Evolutionary conservation across 2,113 vertebrate genomes (phyloP).

Genomic region (Gasterosteus nipponicus): DNA sequence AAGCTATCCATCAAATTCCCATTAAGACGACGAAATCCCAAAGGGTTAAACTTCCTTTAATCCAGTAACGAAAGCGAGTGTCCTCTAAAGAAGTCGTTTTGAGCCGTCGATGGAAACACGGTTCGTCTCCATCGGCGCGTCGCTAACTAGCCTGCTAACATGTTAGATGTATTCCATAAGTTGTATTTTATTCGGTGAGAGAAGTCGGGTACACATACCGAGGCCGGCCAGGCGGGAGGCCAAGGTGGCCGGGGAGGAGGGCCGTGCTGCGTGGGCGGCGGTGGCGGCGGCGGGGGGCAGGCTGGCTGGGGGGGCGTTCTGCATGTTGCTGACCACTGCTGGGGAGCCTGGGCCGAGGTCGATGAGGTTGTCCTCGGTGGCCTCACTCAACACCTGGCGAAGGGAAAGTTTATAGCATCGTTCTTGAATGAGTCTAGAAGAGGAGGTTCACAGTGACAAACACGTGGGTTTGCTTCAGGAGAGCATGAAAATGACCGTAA

Average conservation of each 20-base stretch:
- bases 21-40: background rate
- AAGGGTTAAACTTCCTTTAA: background rate
- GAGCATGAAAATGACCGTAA: slow-evolving; percentile 53
- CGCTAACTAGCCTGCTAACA: no score
- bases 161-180: no score
- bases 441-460: slow-evolving; percentile 13
- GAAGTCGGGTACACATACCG: slow-evolving; percentile 78
- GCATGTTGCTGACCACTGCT: slow-evolving; percentile 94
- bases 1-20: background rate
- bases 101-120: no score
- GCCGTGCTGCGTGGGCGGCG: slow-evolving; percentile 49
- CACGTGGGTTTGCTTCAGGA: slow-evolving; percentile 40
- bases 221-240: slow-evolving; percentile 93
- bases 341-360: slow-evolving; percentile 97
- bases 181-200: no score
- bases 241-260: slow-evolving; percentile 83
- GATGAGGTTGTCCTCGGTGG: slow-evolving; percentile 96
- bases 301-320: slow-evolving; percentile 77
- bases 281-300: slow-evolving; percentile 63
- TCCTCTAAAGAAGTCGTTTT: no score
- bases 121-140: no score
- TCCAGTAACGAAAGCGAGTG: background rate
- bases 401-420: slow-evolving; percentile 12
- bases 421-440: background rate
- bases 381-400: slow-evolving; percentile 90